A percentile compares a stretch with the other conserved stretches of the same genome.
Evolutionary conservation across 2,797 vertebrate genomes (phyloP).

Genomic region (Danio aesculapii): DNA sequence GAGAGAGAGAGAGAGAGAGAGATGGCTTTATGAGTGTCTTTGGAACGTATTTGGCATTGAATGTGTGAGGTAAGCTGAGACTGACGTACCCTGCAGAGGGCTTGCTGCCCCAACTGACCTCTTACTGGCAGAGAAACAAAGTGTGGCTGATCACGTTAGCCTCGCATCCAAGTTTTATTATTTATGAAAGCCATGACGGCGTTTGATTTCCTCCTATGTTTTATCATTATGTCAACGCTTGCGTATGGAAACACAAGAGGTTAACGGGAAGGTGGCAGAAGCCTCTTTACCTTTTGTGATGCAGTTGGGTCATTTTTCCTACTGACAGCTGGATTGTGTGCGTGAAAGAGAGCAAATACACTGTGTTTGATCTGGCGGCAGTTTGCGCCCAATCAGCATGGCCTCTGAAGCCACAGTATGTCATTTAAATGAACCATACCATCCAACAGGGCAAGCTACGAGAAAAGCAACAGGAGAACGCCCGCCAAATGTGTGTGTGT

Average conservation of each 20-base stretch:
- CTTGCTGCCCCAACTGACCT: conserved; percentile 1
- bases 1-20: background rate
- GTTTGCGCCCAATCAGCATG: conserved; percentile 55
- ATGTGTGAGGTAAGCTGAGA: conserved; percentile 31
- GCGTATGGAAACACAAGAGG: conserved; percentile 54
- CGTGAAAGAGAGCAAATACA: conserved; percentile 58
- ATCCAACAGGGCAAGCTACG: conserved; percentile 38
- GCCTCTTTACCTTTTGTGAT: conserved; percentile 48
- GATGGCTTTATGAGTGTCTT: conserved; percentile 11
- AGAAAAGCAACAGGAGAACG: conserved; percentile 52
- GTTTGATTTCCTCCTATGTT: conserved; percentile 56
- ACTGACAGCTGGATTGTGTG: conserved; percentile 9
- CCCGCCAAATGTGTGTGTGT: conserved; percentile 36
- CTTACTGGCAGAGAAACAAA: conserved; percentile 27
- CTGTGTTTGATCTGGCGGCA: conserved; percentile 58
- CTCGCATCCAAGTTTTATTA: conserved; percentile 47
- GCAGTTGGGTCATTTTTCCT: conserved; percentile 41
- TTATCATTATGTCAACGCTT: conserved; percentile 57
- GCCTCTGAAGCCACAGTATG: conserved; percentile 37
- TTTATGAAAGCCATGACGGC: conserved; percentile 53
- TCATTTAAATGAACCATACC: conserved; percentile 56
- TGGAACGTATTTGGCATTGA: conserved; percentile 14
- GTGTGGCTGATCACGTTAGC: conserved; percentile 33
- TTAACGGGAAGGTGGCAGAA: conserved; percentile 40
- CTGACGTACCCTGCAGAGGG: conserved; percentile 16